These are phyloP conservation scores for Sander lucioperca DNA, from an alignment of 2,113 vertebrate genomes.

Conservation along the genomic window DNA sequence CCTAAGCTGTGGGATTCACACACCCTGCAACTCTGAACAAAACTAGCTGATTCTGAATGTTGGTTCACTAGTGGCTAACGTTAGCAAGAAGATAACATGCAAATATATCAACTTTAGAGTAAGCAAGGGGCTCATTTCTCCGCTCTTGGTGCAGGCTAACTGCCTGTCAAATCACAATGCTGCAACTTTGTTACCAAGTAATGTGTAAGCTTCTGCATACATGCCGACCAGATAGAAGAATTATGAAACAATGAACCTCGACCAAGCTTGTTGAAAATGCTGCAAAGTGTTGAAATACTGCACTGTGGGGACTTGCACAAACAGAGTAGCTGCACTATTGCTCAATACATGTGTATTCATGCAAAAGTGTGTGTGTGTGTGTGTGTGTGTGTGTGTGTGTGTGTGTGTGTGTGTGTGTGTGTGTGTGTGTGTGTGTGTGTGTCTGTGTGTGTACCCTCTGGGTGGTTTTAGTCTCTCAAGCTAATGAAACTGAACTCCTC, in stretches of 20 bases:
- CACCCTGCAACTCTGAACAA: not conserved
- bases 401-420: slow-evolving; percentile 24
- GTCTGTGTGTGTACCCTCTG: not conserved
- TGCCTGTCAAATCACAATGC: not conserved
- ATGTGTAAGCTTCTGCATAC: not conserved
- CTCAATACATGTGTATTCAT: slow-evolving; percentile 30
- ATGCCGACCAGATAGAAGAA: not conserved
- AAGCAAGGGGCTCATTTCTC: not conserved
- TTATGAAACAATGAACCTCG: slow-evolving; percentile 13
- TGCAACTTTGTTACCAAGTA: not conserved
- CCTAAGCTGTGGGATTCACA: not conserved
- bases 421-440: not conserved
- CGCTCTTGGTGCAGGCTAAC: not conserved
- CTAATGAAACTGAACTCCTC: slow-evolving; percentile 56
- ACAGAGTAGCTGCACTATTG: slow-evolving; percentile 20
- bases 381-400: slow-evolving; percentile 19
- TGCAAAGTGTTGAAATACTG: slow-evolving; percentile 46
- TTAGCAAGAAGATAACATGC: not conserved
- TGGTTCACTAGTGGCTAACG: not conserved
- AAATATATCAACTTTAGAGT: not conserved
- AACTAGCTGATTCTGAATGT: not conserved
- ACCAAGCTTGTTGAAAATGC: slow-evolving; percentile 3
- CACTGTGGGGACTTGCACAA: slow-evolving; percentile 46
- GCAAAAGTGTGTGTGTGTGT: slow-evolving; percentile 21
- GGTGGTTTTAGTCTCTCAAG: slow-evolving; percentile 32